Evolutionary conservation across 2,888 invertebrate species (phyloP), one percentile per base, ranked within the genome.

Genomic region (Bellardia bayeri): DNA sequence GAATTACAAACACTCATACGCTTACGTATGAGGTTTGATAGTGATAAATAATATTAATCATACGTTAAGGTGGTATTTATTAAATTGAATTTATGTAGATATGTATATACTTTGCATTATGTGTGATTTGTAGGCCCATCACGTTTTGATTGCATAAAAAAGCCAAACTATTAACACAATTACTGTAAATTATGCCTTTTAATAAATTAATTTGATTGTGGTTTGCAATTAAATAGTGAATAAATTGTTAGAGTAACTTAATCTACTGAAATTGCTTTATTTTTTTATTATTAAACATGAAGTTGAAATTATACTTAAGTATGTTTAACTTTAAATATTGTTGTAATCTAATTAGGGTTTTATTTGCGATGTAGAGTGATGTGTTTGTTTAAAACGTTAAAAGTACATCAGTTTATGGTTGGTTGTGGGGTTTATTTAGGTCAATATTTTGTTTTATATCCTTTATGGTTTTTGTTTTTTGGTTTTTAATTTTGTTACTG

Each of bases 131-230:
- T 9, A 45, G 42, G 40, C 40, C 56, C 56, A 42, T 23, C 68
- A 78, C 78, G 66, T 78, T 45, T 56, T 8, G 3, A 33, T 7
- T 4, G 0, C 42, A 40, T 16, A 7, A 66, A 78, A 56, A 68
- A 11, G 11, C 2, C 30, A 63, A 66, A 56, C 45, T 68, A 78
- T 78, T 76, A 54, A n/a, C 61, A 30, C 74, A 61, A 74, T 74
- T 66, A 66, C 30, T 37, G 51, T 66, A n/a, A 40, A 40, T 64
- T 16, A 23, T 11, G 14, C 9, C 64, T 76, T 45, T 37, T 51
- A 37, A 16, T 64, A 9, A 13, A 16, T 40, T 9, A 1, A 37
- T 64, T 64, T n/a, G 16, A n/a, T 51, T 40, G 33, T 1, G 37
- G 37, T 40, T 23, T 16, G 16, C 51, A 76, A 63, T 76, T 64